Evolutionary conservation across 1,140 invertebrate genomes (phyloP).

Genomic region (Muscidifurax raptorellus): DNA sequence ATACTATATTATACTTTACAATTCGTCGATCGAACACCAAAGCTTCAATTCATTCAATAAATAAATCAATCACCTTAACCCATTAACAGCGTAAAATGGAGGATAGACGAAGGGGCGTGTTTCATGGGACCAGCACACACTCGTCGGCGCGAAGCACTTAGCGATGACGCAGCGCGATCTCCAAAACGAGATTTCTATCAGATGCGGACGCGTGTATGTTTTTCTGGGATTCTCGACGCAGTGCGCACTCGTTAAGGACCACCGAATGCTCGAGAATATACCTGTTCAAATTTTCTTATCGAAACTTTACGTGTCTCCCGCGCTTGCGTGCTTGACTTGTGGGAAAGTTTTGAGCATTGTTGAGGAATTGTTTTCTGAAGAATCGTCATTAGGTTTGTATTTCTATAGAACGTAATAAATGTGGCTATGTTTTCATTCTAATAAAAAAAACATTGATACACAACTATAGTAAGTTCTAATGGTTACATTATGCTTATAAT

Average conservation of each 20-base stretch:
- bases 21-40: too few species aligned
- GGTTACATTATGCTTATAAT: too few species aligned
- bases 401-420: too few species aligned
- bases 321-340: neutral
- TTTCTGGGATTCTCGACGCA: neutral
- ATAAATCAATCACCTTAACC: too few species aligned
- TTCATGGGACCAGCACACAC: neutral
- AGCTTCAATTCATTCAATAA: too few species aligned
- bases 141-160: conserved; percentile 47
- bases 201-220: too few species aligned
- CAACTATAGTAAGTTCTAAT: too few species aligned
- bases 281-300: conserved; percentile 19
- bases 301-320: neutral
- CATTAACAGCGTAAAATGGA: neutral
- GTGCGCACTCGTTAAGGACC: conserved; percentile 57
- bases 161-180: conserved; percentile 50
- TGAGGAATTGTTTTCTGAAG: neutral
- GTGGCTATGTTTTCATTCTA: too few species aligned
- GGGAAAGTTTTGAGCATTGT: neutral
- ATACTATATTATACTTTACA: too few species aligned
- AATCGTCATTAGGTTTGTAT: too few species aligned
- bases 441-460: too few species aligned
- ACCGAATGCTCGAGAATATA: conserved; percentile 42
- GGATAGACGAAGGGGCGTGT: neutral
- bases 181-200: too few species aligned